Percentiles rank a stretch among this genome's conserved stretches.
These are phyloP conservation scores for Netelia inedita DNA, from an alignment of 2,888 invertebrate species.

Conservation along the genomic window DNA sequence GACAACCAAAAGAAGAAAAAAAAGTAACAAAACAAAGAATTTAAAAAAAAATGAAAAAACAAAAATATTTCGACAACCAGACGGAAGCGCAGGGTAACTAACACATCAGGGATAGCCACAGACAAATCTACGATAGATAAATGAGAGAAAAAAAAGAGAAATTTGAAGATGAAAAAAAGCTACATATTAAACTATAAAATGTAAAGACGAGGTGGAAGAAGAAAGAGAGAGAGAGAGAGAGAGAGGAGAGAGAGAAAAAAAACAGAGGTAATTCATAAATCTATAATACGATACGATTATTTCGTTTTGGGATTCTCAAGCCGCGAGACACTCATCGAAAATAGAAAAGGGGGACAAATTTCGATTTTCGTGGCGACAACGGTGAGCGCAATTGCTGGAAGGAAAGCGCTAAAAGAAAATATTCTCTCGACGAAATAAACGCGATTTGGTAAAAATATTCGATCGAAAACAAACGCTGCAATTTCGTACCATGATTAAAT, in stretches of 20 bases:
- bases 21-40: slow-evolving; percentile 34
- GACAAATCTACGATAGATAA: slow-evolving; percentile 85
- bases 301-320: slow-evolving; percentile 78
- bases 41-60: slow-evolving; percentile 66
- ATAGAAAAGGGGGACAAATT: slow-evolving; percentile 56
- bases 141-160: slow-evolving; percentile 80
- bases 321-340: slow-evolving; percentile 66
- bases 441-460: not conserved
- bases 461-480: not conserved
- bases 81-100: slow-evolving; percentile 85
- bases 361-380: slow-evolving; percentile 30
- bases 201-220: slow-evolving; percentile 71
- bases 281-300: slow-evolving; percentile 82
- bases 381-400: slow-evolving; percentile 70
- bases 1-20: slow-evolving; percentile 50
- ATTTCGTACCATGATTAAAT: slow-evolving; percentile 13
- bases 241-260: slow-evolving; percentile 45
- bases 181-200: slow-evolving; percentile 84
- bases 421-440: slow-evolving; percentile 7
- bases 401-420: slow-evolving; percentile 72
- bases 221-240: slow-evolving; percentile 44
- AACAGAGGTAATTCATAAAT: slow-evolving; percentile 80
- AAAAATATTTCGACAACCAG: slow-evolving; percentile 85
- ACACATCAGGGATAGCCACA: slow-evolving; percentile 85
- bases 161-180: slow-evolving; percentile 77